Conservation (phyloP, 2,113 vertebrate genomes). For the Paramormyrops kingsleyae region DNA sequence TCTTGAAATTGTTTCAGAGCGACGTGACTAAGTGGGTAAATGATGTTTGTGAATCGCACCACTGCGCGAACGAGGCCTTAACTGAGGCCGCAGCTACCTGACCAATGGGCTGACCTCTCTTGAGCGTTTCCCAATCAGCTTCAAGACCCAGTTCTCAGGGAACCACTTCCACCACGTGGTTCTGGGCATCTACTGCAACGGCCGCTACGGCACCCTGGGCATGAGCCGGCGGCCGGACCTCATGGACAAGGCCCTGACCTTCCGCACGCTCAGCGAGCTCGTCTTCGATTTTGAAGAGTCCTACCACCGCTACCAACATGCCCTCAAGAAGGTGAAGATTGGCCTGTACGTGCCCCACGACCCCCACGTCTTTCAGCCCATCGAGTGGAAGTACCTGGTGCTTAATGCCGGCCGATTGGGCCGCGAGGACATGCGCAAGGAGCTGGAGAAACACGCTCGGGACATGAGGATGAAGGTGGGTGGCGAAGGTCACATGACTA, state of each 20-base stretch:
- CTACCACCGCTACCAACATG: conserved; percentile 89
- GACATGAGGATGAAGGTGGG: conserved; percentile 97
- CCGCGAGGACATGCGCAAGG: conserved; percentile 78
- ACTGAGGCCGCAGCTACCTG: conserved; percentile 70
- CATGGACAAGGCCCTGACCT: conserved; percentile 86
- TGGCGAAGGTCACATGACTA: accelerated
- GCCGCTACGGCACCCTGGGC: conserved; percentile 83
- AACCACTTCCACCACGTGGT: conserved; percentile 94
- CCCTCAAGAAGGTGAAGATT: conserved; percentile 91
- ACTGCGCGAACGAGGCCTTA: conserved; percentile 37
- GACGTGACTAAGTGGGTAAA: neutral
- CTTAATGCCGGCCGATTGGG: conserved; percentile 78
- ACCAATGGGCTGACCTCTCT: conserved; percentile 87
- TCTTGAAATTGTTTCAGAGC: neutral
- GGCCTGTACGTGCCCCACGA: conserved; percentile 89
- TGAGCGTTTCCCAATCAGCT: conserved; percentile 96
- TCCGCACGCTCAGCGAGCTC: conserved; percentile 88
- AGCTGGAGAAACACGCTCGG: conserved; percentile 89
- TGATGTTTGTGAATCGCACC: neutral
- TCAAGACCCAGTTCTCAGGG: conserved; percentile 96
- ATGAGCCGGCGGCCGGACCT: conserved; percentile 91
- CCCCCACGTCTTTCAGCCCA: conserved; percentile 89
- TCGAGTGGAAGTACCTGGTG: conserved; percentile 91
- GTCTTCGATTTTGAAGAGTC: conserved; percentile 94
- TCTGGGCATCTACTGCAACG: conserved; percentile 87